Evolutionary conservation across 2,888 invertebrate species (phyloP).

Genomic region (Schrankia costaestrigalis): DNA sequence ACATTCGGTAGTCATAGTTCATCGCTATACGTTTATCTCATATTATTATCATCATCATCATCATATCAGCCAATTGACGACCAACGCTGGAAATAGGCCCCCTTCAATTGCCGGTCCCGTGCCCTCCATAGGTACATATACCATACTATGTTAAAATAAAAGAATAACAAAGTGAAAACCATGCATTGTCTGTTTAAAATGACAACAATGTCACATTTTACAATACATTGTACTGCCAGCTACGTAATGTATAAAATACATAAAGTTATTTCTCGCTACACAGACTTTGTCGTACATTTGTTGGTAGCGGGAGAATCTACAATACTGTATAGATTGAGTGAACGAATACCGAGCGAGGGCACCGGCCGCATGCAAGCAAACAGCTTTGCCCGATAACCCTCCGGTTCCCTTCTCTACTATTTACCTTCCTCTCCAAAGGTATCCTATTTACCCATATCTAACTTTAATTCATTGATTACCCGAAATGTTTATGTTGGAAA

Average conservation of each 20-base stretch:
- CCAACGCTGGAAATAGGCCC: too few relatives aligned
- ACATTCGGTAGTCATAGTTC: too few relatives aligned
- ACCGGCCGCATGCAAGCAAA: slow-evolving; percentile 39
- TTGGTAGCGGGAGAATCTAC: slow-evolving; percentile 15
- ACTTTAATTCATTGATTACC: slow-evolving; percentile 18
- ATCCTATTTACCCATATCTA: slow-evolving; percentile 34
- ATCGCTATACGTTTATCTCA: too few relatives aligned
- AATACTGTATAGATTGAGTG: slow-evolving; percentile 16
- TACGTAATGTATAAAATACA: slow-evolving; percentile 1
- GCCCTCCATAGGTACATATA: too few relatives aligned
- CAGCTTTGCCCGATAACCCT: slow-evolving; percentile 43
- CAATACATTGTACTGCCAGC: too few relatives aligned
- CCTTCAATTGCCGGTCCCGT: too few relatives aligned
- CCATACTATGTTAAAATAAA: too few relatives aligned
- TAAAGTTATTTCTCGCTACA: slow-evolving; percentile 15
- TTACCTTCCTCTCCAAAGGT: slow-evolving; percentile 51
- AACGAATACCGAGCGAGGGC: slow-evolving; percentile 18
- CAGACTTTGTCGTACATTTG: slow-evolving; percentile 10
- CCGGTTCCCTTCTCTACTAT: slow-evolving; percentile 47
- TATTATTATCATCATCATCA: too few relatives aligned
- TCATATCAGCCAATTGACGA: too few relatives aligned
- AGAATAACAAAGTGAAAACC: too few relatives aligned
- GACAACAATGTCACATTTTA: too few relatives aligned
- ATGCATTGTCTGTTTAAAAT: too few relatives aligned
- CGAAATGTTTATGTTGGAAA: neutral